A percentile compares a stretch with the other conserved stretches of the same genome.
Conservation (phyloP, 2,797 vertebrate genomes). For the Leptatherina wallacei region DNA sequence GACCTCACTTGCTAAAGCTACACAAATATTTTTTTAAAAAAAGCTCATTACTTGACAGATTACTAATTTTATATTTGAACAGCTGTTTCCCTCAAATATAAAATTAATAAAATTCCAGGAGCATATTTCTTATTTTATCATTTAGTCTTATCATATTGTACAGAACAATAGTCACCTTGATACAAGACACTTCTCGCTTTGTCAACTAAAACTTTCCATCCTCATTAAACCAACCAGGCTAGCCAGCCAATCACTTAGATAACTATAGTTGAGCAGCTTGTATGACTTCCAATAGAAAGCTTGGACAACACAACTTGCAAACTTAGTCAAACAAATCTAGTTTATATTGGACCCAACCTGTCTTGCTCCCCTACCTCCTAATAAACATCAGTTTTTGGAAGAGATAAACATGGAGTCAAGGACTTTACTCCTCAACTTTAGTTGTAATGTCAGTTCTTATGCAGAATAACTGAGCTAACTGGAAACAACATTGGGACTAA, state of each 20-base stretch:
- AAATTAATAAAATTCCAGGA: too few relatives aligned
- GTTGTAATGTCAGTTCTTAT: background rate
- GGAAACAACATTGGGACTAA: background rate
- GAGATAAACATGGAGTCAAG: background rate
- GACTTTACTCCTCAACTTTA: conserved; percentile 10
- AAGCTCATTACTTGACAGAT: background rate
- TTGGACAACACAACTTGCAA: conserved; percentile 17
- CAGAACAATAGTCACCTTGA: conserved; percentile 28
- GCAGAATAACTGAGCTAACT: background rate
- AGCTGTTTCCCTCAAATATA: background rate
- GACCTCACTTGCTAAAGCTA: background rate
- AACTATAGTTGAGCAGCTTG: conserved; percentile 31
- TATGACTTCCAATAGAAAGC: conserved; percentile 1
- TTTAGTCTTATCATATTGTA: background rate
- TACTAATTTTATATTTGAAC: background rate
- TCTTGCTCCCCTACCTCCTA: conserved; percentile 2
- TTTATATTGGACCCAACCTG: background rate
- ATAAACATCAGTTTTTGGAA: conserved; percentile 5
- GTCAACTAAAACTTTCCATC: background rate
- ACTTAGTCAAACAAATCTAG: conserved; percentile 4
- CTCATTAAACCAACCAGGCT: conserved; percentile 29
- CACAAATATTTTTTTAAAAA: background rate
- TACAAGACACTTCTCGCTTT: conserved; percentile 5
- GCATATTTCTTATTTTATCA: background rate
- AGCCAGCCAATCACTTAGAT: conserved; percentile 38